Evolutionary conservation across 1,140 invertebrate species (phyloP), one percentile per base, ranked within the genome.

Genomic region (Drosophila mayri): DNA sequence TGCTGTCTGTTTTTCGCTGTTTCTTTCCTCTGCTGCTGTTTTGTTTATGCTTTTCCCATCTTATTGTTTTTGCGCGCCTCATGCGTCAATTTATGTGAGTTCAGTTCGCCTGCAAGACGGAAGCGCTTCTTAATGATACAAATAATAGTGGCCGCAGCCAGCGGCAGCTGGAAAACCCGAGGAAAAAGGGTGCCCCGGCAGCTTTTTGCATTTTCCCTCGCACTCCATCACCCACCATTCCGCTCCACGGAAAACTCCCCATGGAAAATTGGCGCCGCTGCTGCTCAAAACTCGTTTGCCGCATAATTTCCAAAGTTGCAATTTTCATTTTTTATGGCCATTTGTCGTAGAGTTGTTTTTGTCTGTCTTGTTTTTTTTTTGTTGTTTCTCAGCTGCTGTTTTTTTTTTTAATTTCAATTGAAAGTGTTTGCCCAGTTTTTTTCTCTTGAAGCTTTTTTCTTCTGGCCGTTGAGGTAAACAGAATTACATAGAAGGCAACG

Each of bases 261-360:
- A 18, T 59, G 67, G 54, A 72, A 73, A 71, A 73, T 72, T 72
- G 52, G 66, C 66, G 68, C 54, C 68, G 52, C 37, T 50, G 66
- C 68, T 73, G 60, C 44, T 62, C 38, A 54, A 84, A 84, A 83
- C 81, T 80, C 41, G 81, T 83, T 84, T 83, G 80, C 81, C 55
- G 57, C 76, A 79, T 83, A 84, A 79, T 83, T 84, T 83, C 71
- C 71, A 83, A 84, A 80, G 68, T 79, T 84, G 81, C 72, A 80
- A 83, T 83, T 83, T 83, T 84, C 76, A 82, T 67, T 76, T 81
- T 81, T 79, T 77, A 64, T 79, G 62, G 68, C 55, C 75, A 83
- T 84, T 79, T 78, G 55, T 74, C 54, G 62, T 76, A 37, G 25
- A 50, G 43, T 49, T 79, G 61, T 46, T 78, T 50, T 57, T 43